Evolutionary conservation across 2,113 vertebrate genomes (phyloP).

Genomic region (human (Homo sapiens)): DNA sequence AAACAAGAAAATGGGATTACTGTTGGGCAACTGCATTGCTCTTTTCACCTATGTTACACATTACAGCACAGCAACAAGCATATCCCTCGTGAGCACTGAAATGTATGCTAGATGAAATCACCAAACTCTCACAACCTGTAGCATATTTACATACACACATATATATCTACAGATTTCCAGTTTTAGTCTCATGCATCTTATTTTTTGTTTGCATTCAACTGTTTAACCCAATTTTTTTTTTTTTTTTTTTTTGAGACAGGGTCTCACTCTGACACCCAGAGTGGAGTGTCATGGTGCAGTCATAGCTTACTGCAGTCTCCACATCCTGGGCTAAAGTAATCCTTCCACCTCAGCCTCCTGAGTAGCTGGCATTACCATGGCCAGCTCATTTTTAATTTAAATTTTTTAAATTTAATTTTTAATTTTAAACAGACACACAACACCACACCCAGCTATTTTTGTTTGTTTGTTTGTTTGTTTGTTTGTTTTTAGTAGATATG

Average conservation of each 20-base stretch:
- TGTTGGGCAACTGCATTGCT: rapidly evolving
- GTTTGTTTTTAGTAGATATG: too few species aligned
- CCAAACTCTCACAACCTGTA: not conserved
- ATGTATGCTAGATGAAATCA: rapidly evolving
- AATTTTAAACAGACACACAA: too few species aligned
- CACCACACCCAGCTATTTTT: too few species aligned
- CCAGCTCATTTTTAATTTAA: too few species aligned
- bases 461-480: too few species aligned
- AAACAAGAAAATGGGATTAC: not conserved
- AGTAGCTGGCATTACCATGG: too few species aligned
- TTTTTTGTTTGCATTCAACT: not conserved
- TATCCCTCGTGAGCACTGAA: not conserved
- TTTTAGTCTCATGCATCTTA: not conserved
- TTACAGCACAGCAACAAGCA: not conserved
- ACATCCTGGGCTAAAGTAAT: too few species aligned
- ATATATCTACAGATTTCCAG: rapidly evolving
- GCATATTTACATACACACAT: not conserved
- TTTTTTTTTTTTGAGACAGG: not conserved
- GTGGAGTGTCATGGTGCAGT: too few species aligned
- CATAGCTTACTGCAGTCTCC: too few species aligned
- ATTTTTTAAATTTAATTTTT: too few species aligned
- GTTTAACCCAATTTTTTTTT: not conserved
- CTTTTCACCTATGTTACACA: not conserved
- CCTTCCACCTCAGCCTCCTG: too few species aligned
- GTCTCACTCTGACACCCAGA: too few species aligned